Percentiles rank a stretch among this genome's conserved stretches.
Conservation (phyloP, 2,888 invertebrate species). For the Hyposoter didymator region DNA sequence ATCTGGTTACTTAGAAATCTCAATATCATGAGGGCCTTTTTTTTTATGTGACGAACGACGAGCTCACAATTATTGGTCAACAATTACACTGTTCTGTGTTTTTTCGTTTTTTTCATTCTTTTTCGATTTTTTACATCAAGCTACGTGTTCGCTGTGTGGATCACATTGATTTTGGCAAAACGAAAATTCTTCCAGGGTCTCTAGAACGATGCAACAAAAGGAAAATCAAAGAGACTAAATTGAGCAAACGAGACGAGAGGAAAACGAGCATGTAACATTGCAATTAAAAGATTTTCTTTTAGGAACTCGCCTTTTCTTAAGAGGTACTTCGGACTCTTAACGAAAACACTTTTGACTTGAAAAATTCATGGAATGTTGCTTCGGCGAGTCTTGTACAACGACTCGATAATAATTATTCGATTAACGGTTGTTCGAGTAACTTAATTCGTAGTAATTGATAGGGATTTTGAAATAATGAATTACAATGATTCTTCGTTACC, state of each 20-base stretch:
- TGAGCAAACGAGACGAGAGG: constrained; percentile 53
- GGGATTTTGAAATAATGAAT: neutral
- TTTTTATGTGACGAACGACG: constrained; percentile 61
- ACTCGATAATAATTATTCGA: constrained; percentile 33
- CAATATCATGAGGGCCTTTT: constrained; percentile 35
- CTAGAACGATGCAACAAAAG: constrained; percentile 20
- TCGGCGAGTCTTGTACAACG: neutral
- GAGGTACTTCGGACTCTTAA: constrained; percentile 34
- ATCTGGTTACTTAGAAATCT: constrained; percentile 29
- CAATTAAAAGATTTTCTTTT: constrained; percentile 15
- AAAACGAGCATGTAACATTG: constrained; percentile 6
- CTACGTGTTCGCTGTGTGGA: constrained; percentile 16
- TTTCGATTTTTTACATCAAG: constrained; percentile 30
- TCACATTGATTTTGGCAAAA: constrained; percentile 16
- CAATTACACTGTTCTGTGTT: constrained; percentile 69
- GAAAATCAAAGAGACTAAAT: constrained; percentile 49
- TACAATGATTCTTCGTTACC: neutral
- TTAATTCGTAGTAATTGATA: constrained; percentile 2
- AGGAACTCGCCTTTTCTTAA: constrained; percentile 52
- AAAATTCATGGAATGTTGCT: constrained; percentile 47
- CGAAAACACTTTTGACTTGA: constrained; percentile 17
- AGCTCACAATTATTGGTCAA: constrained; percentile 75
- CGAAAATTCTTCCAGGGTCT: neutral
- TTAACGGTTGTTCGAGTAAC: constrained; percentile 2
- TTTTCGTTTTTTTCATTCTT: constrained; percentile 1